Percentiles rank a stretch among this genome's conserved stretches.
phyloP scores from a whole-genome alignment of 2,797 vertebrate species.

The Odontamblyopus lacepedii region DNA sequence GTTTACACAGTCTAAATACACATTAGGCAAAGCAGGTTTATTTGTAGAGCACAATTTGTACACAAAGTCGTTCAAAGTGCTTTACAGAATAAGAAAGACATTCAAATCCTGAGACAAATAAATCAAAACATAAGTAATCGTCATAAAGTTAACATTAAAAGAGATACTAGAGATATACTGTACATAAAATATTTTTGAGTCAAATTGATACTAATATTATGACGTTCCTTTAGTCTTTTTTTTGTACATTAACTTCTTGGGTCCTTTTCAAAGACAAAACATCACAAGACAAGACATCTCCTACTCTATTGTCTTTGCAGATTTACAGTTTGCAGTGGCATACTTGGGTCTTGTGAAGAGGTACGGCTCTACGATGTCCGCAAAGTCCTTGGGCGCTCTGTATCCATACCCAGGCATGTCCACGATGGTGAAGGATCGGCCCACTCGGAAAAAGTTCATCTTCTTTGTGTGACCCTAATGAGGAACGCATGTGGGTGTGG shows the following conservation, averaged over 20 bases:
- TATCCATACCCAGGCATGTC: constrained; percentile 97
- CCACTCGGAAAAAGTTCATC: constrained; percentile 95
- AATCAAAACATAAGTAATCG: too few species aligned
- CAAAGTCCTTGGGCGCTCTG: constrained; percentile 87
- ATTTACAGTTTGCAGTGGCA: constrained; percentile 32
- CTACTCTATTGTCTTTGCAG: background rate
- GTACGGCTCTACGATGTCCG: constrained; percentile 93
- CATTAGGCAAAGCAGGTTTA: too few species aligned
- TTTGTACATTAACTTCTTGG: too few species aligned
- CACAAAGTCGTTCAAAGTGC: too few species aligned
- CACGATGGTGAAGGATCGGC: constrained; percentile 87
- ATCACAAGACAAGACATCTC: too few species aligned
- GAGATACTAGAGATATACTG: too few species aligned
- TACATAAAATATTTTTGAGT: background rate
- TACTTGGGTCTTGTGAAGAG: constrained; percentile 86
- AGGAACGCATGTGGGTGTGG: background rate
- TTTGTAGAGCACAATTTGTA: too few species aligned
- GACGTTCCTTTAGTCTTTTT: background rate
- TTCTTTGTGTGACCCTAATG: constrained; percentile 94
- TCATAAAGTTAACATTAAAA: too few species aligned
- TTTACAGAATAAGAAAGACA: too few species aligned
- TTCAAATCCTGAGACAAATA: too few species aligned
- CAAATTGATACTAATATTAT: background rate
- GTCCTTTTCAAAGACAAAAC: too few species aligned
- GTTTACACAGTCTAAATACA: too few species aligned